Base-by-base conservation (phyloP, 2,888 invertebrate species). In the Nomada hirtipes region DNA sequence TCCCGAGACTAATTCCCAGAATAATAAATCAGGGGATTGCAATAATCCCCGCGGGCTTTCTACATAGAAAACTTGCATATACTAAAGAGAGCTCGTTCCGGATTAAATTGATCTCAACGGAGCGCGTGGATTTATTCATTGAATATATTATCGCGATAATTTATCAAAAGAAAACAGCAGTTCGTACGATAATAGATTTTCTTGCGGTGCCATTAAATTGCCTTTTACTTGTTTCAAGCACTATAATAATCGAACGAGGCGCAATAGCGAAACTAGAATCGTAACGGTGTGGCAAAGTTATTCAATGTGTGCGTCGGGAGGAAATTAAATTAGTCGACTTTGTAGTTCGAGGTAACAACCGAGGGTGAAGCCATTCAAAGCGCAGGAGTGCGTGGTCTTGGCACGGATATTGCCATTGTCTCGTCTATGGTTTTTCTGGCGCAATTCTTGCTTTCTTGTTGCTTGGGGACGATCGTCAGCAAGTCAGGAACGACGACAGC, bases 391-490 rank as follows among this genome's bases (percentile, higher is more conserved):
- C 96, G 99, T 13, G 99, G 99, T 7, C 95, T 99, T 71, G 99
- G 99, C 10, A 99, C 99, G 0, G 99, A 99, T 93, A 96, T 99
- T 0, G 99, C 98, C 0, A 96, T 99, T 71, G 97, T 99, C 53
- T 98, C 98, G 91, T 98, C 98, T 92, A 99, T 99, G 97, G 98
- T 98, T 3, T 99, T 99, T 93, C 95, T 99, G 83, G 99, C 99
- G 0, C 99, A 99, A 94, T 98, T 99, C 91, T 95, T 98, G 53
- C 95, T 99, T 15, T 98, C 98, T 0, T 95, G 98, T 88, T 96
- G 97, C 89, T 97, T 98, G 96, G 98, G 98, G 0, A 95, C 96
- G 42, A 97, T 99, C 68, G 97, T 99, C 11, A 96, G 96, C 79
- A 93, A 96, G 7, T 96, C 96, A 0, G 97, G 98, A 57, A 97